A percentile compares a stretch with the other conserved stretches of the same genome.
phyloP scores from a whole-genome alignment of 2,797 vertebrate genomes.

The Notolabrus celidotus region DNA sequence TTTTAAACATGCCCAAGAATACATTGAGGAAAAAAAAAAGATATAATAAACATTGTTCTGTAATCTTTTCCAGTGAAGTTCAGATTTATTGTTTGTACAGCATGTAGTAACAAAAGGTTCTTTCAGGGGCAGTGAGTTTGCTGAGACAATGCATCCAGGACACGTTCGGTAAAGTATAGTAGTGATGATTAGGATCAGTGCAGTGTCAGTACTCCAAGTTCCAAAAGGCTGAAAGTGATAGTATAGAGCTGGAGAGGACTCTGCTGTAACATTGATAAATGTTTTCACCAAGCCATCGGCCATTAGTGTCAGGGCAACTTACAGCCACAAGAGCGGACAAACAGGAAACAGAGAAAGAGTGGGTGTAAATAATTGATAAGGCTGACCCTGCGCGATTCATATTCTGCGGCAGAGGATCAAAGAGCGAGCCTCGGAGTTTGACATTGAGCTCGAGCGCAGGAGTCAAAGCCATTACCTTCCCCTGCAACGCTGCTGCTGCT shows the following conservation, averaged over 20 bases:
- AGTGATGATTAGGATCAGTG: constrained; percentile 75
- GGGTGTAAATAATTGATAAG: constrained; percentile 85
- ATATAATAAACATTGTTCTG: not conserved
- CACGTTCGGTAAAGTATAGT: constrained; percentile 44
- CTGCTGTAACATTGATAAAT: constrained; percentile 80
- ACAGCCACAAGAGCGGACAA: constrained; percentile 77
- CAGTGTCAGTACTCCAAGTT: constrained; percentile 67
- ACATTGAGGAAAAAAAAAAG: not conserved
- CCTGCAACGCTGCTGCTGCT: constrained; percentile 37
- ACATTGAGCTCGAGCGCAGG: constrained; percentile 76
- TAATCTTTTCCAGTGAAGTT: not conserved
- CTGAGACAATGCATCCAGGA: constrained; percentile 36
- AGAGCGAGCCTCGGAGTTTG: constrained; percentile 72
- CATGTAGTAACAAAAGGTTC: constrained; percentile 34
- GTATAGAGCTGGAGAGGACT: constrained; percentile 55
- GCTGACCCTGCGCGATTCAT: constrained; percentile 79
- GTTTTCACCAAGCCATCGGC: constrained; percentile 77
- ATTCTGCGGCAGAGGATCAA: constrained; percentile 81
- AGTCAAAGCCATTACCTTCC: constrained; percentile 80
- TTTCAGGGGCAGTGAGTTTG: constrained; percentile 43
- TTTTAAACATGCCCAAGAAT: not conserved
- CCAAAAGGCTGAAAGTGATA: constrained; percentile 76
- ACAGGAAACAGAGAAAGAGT: constrained; percentile 80
- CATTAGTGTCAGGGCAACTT: constrained; percentile 84
- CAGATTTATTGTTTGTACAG: not conserved